Evolutionary conservation across 2,113 vertebrate genomes (phyloP).

Genomic region (Helogale parvula): DNA sequence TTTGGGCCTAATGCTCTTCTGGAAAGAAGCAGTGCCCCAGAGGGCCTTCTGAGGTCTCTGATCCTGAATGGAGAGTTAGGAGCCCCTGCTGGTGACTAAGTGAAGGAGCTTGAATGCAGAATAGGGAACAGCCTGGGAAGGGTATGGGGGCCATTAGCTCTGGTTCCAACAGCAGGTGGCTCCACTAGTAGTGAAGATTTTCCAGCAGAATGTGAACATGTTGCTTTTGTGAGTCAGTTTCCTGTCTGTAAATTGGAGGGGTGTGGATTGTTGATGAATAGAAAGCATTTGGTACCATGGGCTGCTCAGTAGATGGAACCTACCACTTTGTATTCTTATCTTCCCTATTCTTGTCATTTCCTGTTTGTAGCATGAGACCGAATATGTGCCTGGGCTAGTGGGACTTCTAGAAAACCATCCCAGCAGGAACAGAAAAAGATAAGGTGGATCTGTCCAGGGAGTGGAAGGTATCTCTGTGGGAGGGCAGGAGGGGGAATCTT

Average conservation of each 20-base stretch:
- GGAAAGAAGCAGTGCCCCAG: neutral
- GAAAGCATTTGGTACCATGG: accelerated
- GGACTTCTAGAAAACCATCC: accelerated
- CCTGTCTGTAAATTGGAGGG: neutral
- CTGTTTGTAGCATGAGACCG: neutral
- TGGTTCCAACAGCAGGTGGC: too few species aligned
- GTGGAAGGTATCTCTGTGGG: accelerated
- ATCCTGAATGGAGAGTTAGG: accelerated
- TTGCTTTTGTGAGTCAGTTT: neutral
- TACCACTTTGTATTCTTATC: neutral
- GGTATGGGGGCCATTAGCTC: neutral
- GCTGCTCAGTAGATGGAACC: accelerated
- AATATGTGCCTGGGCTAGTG: neutral
- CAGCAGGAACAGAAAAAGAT: neutral
- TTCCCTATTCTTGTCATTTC: accelerated
- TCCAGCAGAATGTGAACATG: too few species aligned
- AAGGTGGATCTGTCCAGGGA: accelerated
- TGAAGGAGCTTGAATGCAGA: accelerated
- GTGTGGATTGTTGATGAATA: neutral
- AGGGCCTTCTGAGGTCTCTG: accelerated
- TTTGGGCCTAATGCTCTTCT: neutral
- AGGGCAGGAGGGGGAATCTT: too few species aligned
- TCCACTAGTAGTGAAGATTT: too few species aligned
- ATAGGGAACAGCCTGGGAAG: accelerated
- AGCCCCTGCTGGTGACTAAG: accelerated